Conservation (phyloP, 1,140 invertebrate species). For the Bombus confusus region DNA sequence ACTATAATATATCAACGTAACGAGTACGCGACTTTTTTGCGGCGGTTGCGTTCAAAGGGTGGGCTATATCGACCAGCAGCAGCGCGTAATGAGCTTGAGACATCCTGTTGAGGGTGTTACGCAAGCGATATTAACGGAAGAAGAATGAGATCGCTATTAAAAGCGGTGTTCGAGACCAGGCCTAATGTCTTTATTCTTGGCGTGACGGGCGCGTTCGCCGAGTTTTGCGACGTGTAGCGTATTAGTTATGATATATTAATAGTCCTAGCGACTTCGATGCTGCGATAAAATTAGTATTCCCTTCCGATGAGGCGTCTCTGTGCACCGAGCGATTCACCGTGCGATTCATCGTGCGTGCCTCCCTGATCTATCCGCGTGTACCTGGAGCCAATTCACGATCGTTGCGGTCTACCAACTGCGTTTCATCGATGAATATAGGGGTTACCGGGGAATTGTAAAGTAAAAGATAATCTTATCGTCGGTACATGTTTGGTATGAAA, state of each 20-base stretch:
- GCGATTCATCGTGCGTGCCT: background rate
- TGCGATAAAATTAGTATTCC: slow-evolving; percentile 55
- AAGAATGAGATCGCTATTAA: slow-evolving; percentile 58
- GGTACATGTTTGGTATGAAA: too few relatives aligned
- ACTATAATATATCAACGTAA: background rate
- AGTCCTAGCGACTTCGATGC: slow-evolving; percentile 46
- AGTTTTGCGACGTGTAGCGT: slow-evolving; percentile 50
- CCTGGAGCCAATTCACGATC: background rate
- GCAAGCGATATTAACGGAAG: slow-evolving; percentile 43
- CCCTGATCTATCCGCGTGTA: too few relatives aligned
- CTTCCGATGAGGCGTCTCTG: slow-evolving; percentile 11
- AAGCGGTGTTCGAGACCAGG: slow-evolving; percentile 29
- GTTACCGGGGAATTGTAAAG: too few relatives aligned
- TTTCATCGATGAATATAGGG: too few relatives aligned
- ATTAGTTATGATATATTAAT: slow-evolving; percentile 63
- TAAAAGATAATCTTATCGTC: too few relatives aligned
- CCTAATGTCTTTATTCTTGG: slow-evolving; percentile 50
- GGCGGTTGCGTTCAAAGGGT: background rate
- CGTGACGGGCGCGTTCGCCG: slow-evolving; percentile 24
- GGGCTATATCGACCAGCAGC: background rate
- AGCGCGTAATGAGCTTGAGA: slow-evolving; percentile 11
- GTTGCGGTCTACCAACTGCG: background rate
- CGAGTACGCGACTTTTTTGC: slow-evolving; percentile 9
- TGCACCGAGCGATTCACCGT: background rate
- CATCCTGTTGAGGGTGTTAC: slow-evolving; percentile 31